Conservation (phyloP, 2,797 vertebrate genomes). For the Botia almorhae region DNA sequence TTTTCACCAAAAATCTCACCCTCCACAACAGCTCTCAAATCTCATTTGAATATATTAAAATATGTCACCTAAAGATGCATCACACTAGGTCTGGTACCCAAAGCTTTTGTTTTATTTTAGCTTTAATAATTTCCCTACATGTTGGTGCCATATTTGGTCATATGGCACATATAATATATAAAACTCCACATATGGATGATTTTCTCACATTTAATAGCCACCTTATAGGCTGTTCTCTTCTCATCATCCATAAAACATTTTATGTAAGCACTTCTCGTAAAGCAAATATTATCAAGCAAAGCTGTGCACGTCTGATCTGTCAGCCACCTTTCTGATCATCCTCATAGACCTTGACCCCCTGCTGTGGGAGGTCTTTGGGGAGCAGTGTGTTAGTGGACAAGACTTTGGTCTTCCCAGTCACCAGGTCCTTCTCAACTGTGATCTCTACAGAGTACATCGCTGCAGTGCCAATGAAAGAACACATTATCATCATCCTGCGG, state of each 20-base stretch:
- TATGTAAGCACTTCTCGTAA: slow-evolving; percentile 63
- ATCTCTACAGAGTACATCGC: slow-evolving; percentile 98
- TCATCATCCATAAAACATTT: no score
- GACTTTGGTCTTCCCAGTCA: slow-evolving; percentile 92
- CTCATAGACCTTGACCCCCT: slow-evolving; percentile 96
- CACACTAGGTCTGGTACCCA: no score
- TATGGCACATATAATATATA: no score
- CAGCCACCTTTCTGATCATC: slow-evolving; percentile 91
- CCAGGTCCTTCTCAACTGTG: slow-evolving; percentile 91
- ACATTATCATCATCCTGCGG: slow-evolving; percentile 51
- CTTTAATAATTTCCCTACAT: no score
- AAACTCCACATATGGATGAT: not conserved
- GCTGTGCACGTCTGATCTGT: slow-evolving; percentile 9
- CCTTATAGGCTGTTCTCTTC: no score
- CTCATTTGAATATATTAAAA: no score
- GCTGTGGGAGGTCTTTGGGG: slow-evolving; percentile 84
- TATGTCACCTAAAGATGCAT: no score
- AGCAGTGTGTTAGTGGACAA: slow-evolving; percentile 91
- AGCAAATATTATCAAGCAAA: slow-evolving; percentile 40
- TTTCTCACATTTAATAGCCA: not conserved
- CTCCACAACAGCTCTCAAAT: no score
- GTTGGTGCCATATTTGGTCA: no score
- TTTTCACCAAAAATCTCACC: no score
- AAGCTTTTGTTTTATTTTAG: no score
- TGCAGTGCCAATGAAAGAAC: slow-evolving; percentile 66